Evolutionary conservation across 2,797 vertebrate species (phyloP), one percentile per base, ranked within the genome.

Genomic region (Galaxias olidus): DNA sequence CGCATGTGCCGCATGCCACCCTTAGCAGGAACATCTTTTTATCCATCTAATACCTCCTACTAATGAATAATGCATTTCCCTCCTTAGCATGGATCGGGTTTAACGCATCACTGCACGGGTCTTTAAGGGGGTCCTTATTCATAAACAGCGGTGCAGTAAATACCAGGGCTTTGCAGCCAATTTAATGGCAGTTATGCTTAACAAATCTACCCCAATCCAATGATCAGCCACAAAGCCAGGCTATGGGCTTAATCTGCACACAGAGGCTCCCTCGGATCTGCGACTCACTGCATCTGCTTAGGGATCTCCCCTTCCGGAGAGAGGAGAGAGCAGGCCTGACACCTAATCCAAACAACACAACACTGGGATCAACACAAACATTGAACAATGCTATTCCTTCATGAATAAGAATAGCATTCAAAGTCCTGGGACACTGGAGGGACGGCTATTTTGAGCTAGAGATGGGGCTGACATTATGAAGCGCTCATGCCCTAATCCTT

Each of bases 131-230:
- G 82, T 82, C 85, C 85, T 88, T 83, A 91, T 88, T 90, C 88
- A 89, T 80, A 90, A 87, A 89, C 86, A 88, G 81, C 81, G 82
- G 77, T 75, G 85, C 83, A 86, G 86, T 89, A 89, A 89, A 90
- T 87, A 88, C 83, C 82, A 71, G 77, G 85, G 87, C 86, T 89
- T 89, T 89, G 85, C 82, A 86, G 83, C 82, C 84, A 86, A 90
- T 91, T 88, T 90, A 87, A 90, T 90, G 84, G 83, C 84, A 90
- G 88, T 90, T 89, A 90, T 86, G 84, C 87, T 88, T 89, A 90
- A 91, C 89, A 90, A 90, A 90, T 89, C 85, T 88, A 83, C 86
- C 79, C 90, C 86, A 82, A 90, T 90, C 88, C 90, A 88, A 88
- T 89, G 84, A 89, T 89, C 86, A 89, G 80, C 83, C 86, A 89